Evolutionary conservation across 1,140 invertebrate species (phyloP).

Genomic region (Halesus radiatus): DNA sequence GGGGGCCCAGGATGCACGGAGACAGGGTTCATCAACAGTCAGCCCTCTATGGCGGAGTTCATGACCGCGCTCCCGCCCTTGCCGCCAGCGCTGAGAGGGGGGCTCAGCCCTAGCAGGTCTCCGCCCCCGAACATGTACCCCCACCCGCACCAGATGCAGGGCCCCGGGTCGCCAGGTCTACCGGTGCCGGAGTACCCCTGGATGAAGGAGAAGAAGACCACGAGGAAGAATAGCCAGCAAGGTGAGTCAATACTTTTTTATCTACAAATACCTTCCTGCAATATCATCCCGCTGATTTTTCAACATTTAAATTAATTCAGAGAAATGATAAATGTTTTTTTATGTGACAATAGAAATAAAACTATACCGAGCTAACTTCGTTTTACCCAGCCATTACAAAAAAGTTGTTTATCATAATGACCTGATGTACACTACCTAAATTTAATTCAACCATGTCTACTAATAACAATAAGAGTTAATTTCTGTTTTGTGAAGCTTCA

Average conservation of each 20-base stretch:
- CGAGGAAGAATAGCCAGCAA: conserved; percentile 90
- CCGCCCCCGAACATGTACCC: conserved; percentile 70
- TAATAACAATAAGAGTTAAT: too few relatives aligned
- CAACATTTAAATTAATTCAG: background rate
- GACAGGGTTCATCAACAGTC: conserved; percentile 92
- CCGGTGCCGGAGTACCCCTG: conserved; percentile 94
- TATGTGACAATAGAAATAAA: too few relatives aligned
- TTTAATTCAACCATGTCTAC: too few relatives aligned
- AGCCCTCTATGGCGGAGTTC: conserved; percentile 94
- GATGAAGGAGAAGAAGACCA: conserved; percentile 98
- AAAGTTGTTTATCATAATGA: too few relatives aligned
- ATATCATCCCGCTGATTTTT: background rate
- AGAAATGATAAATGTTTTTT: too few relatives aligned
- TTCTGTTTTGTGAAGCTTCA: too few relatives aligned
- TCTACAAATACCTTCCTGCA: background rate
- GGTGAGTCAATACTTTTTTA: conserved; percentile 72
- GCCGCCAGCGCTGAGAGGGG: conserved; percentile 69
- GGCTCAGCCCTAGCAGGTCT: conserved; percentile 68
- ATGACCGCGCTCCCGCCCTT: conserved; percentile 86
- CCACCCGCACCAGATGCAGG: conserved; percentile 74
- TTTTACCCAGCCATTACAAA: too few relatives aligned
- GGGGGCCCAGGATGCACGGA: conserved; percentile 74
- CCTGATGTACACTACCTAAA: too few relatives aligned
- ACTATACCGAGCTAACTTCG: too few relatives aligned
- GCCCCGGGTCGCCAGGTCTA: conserved; percentile 76